These are phyloP conservation scores for Oncorhynchus mykiss DNA, from an alignment of 2,113 vertebrate genomes.

Conservation along the genomic window DNA sequence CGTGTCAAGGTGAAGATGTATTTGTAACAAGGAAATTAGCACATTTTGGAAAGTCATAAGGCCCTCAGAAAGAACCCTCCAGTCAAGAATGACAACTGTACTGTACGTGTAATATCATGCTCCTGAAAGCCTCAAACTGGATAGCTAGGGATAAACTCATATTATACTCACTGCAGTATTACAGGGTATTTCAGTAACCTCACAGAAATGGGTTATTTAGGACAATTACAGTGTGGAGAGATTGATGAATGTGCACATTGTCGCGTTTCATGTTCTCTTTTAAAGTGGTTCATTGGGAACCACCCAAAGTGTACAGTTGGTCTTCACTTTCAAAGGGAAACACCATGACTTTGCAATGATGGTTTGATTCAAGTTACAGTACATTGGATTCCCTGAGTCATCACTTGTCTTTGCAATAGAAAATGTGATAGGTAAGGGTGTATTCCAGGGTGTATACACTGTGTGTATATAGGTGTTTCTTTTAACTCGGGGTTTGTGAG, in stretches of 20 bases:
- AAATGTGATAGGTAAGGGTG: too few species aligned
- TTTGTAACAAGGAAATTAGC: too few species aligned
- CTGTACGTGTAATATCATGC: neutral
- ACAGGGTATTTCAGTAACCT: neutral
- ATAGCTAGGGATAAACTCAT: neutral
- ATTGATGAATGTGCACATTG: constrained; percentile 2
- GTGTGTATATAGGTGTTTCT: too few species aligned
- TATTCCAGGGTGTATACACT: too few species aligned
- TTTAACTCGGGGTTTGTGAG: too few species aligned
- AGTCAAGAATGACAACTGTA: neutral
- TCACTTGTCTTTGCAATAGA: too few species aligned
- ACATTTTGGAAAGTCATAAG: too few species aligned
- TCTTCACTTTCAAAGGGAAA: constrained; percentile 4
- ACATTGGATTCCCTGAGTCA: too few species aligned
- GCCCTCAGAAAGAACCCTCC: neutral
- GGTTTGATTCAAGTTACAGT: neutral
- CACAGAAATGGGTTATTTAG: neutral
- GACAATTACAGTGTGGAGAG: neutral
- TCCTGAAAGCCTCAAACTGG: neutral
- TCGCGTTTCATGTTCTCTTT: neutral
- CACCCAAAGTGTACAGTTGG: neutral
- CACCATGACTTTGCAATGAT: neutral
- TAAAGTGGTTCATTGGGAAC: constrained; percentile 1
- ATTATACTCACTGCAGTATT: neutral
- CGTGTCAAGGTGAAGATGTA: too few species aligned